Base-by-base conservation (phyloP, 2,888 invertebrate genomes). In the Campoplex capitator region DNA sequence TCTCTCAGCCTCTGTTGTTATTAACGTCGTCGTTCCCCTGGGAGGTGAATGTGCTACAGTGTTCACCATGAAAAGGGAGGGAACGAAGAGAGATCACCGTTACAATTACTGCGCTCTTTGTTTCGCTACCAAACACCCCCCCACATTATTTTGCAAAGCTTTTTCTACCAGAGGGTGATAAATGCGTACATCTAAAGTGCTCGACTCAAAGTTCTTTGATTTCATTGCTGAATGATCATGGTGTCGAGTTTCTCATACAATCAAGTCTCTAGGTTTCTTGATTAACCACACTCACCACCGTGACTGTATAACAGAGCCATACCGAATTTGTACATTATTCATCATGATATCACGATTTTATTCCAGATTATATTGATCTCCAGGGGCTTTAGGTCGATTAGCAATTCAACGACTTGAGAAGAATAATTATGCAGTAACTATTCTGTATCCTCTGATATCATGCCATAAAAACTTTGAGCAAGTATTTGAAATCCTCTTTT, bases 81-180 rank as follows among this genome's bases (percentile, higher is more conserved):
- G 8, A 75, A 71, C 70, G 56, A 56, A 65, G 48, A 80, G 51
- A 76, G 68, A 74, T 88, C 89, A 89, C 86, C 85, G 83, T 90
- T 91, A 91, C 91, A 93, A 93, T 93, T 93, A 93, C 92, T 91
- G 90, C 89, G 91, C 89, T 91, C 91, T 93, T 93, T 93, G 92
- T 93, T 92, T 93, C 90, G 90, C 91, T 86, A 92, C 92, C 91
- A 91, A 88, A 75, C 54, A 62, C 54, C 73, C 73, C 73, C 77
- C 51, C 71, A 56, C 77, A 56, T 82, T 87, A 35, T 85, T 83
- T 77, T 85, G 73, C 84, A 78, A 84, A 65, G 51, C 80, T 88
- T 88, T 90, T 83, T 88, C 78, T 84, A 87, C 86, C 85, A 77
- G 48, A 45, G 73, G 73, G 51, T 48, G 35, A 85, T 83, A 80